Evolutionary conservation across 2,113 vertebrate genomes (phyloP), one percentile per base, ranked within the genome.

Genomic region (Vimba vimba): DNA sequence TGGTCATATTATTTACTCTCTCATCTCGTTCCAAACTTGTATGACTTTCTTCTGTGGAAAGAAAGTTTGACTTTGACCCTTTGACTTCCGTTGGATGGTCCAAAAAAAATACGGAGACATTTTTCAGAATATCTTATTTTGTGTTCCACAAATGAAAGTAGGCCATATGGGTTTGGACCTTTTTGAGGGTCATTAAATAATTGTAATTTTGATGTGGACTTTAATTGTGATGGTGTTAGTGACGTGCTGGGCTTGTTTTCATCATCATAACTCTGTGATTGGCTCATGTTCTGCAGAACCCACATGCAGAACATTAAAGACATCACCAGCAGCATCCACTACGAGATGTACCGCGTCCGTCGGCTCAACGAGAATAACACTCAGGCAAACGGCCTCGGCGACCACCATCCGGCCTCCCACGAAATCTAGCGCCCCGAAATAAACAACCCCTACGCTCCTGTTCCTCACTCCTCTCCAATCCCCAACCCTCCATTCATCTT

Each of bases 251-350:
- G 33, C 55, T 5, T 8, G 19, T n/a, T 43, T 39, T 43, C 23
- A 5, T 27, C 1, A 21, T 75, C 12, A n/a, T 47, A 69, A 68
- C 33, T 33, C 66, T 33, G 33, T 79, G 25, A 55, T 50, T 85
- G 76, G 50, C 83, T 12, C 79, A 13, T 69, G 30, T 23, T 50
- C 36, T 59, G 19, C 93, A 99, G 98, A 94, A 98, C 97, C 43
- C 98, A 99, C 93, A 99, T 99, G 98, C 97, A 99, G 95, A 99
- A 99, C 94, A 99, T 99, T 78, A 99, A 99, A 92, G 98, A 99
- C 93, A 99, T 99, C 91, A 99, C 98, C 94, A 98, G 97, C 95
- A 97, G 94, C 94, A 99, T 99, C 96, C 98, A 99, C 92, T 99
- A 99, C 0, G 98, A 99, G 92, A 96, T 97, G 83, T 99, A 99